Conservation (phyloP, 2,888 invertebrate species). For the Drosophila formosana region DNA sequence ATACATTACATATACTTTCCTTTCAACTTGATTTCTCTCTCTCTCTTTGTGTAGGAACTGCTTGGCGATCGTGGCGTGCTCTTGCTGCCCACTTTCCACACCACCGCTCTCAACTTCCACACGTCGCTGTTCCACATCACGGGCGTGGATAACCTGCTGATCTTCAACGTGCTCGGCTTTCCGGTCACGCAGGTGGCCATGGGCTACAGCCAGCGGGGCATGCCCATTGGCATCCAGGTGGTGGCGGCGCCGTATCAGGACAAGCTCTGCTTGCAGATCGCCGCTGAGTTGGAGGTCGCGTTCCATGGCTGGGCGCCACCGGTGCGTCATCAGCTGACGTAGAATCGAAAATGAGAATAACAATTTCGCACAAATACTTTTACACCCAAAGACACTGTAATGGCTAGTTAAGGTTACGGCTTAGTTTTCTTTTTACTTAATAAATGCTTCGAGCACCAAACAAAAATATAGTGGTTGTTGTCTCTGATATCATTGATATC, state of each 20-base stretch:
- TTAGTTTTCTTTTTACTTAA: conserved; percentile 8
- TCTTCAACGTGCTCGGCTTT: conserved; percentile 87
- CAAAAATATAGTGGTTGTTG: not conserved
- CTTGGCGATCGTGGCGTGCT: conserved; percentile 90
- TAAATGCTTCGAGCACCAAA: conserved; percentile 1
- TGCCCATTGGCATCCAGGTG: conserved; percentile 93
- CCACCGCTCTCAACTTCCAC: conserved; percentile 89
- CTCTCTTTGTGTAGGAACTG: conserved; percentile 70
- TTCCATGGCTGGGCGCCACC: conserved; percentile 94
- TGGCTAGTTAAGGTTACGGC: conserved; percentile 44
- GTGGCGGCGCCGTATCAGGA: conserved; percentile 92
- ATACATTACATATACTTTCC: not conserved
- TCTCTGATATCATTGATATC: not conserved
- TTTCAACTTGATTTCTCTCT: no score
- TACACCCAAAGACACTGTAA: conserved; percentile 1
- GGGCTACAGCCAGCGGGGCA: conserved; percentile 87
- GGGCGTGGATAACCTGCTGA: conserved; percentile 69
- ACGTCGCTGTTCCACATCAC: conserved; percentile 87
- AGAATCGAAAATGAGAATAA: not conserved
- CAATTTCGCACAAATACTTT: not conserved
- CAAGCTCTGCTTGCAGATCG: conserved; percentile 92
- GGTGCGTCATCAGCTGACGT: conserved; percentile 46
- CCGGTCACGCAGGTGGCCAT: conserved; percentile 92
- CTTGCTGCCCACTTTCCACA: conserved; percentile 90
- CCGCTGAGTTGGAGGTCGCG: conserved; percentile 90